Percentiles rank a stretch among this genome's conserved stretches.
Conservation (phyloP, 2,113 vertebrate genomes). For the Lepus americanus region DNA sequence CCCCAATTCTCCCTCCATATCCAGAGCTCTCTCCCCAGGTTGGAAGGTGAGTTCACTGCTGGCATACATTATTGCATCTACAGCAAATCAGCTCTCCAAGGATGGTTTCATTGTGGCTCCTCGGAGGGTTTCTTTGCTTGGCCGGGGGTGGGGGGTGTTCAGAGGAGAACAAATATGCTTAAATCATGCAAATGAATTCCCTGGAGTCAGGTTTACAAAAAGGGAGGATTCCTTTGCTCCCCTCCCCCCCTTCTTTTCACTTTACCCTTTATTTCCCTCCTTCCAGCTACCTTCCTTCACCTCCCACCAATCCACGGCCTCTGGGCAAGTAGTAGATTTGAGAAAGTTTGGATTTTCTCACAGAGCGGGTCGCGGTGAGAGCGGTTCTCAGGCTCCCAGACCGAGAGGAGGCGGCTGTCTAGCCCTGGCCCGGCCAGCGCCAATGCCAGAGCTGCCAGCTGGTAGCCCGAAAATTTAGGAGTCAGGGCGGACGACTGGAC, state of each 20-base stretch:
- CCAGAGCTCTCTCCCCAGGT: slow-evolving; percentile 86
- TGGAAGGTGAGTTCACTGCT: slow-evolving; percentile 91
- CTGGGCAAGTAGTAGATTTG: neutral
- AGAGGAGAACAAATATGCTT: slow-evolving; percentile 70
- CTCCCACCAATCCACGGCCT: neutral
- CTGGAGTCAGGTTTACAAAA: slow-evolving; percentile 67
- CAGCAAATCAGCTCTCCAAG: slow-evolving; percentile 38
- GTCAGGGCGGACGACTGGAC: neutral
- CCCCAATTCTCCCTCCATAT: slow-evolving; percentile 87
- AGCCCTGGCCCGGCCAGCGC: neutral
- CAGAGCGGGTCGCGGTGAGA: neutral
- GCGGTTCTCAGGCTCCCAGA: neutral
- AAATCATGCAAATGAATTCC: slow-evolving; percentile 80
- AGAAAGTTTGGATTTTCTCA: slow-evolving; percentile 65
- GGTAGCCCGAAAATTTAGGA: slow-evolving; percentile 41
- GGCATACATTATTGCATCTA: slow-evolving; percentile 73
- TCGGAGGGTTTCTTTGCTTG: slow-evolving; percentile 36
- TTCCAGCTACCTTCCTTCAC: slow-evolving; percentile 34
- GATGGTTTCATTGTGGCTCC: neutral
- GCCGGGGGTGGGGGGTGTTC: neutral
- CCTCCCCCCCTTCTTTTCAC: neutral
- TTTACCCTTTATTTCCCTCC: neutral
- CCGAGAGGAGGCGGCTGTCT: neutral
- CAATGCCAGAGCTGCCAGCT: slow-evolving; percentile 28
- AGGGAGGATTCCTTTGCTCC: slow-evolving; percentile 10